A percentile compares a stretch with the other conserved stretches of the same genome.
Evolutionary conservation across 2,888 invertebrate species (phyloP).

Genomic region (Monochamus alternatus): DNA sequence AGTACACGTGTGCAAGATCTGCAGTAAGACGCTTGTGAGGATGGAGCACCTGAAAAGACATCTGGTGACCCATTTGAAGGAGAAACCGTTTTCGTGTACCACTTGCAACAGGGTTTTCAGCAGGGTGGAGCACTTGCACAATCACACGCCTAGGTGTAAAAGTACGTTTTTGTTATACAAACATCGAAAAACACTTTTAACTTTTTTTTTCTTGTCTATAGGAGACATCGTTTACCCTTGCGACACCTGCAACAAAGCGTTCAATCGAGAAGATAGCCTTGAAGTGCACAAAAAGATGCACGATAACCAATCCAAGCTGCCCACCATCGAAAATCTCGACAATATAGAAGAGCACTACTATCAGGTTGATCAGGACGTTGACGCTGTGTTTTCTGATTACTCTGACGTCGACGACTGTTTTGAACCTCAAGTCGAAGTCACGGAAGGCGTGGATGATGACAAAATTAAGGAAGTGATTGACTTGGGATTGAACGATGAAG

Average conservation of each 20-base stretch:
- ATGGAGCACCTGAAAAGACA: constrained; percentile 69
- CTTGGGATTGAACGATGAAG: constrained; percentile 14
- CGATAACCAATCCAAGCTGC: constrained; percentile 65
- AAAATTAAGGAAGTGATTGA: constrained; percentile 43
- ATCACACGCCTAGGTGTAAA: constrained; percentile 67
- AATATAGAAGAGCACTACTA: constrained; percentile 69
- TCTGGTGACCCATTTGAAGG: constrained; percentile 68
- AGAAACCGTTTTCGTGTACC: constrained; percentile 68
- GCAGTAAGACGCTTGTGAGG: constrained; percentile 68
- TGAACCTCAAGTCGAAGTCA: constrained; percentile 65
- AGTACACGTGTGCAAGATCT: constrained; percentile 69
- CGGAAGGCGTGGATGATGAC: constrained; percentile 54
- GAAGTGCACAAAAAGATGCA: constrained; percentile 68
- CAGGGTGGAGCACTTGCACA: constrained; percentile 67
- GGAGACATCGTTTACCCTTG: constrained; percentile 70
- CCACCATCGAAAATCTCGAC: constrained; percentile 68
- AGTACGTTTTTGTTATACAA: constrained; percentile 49
- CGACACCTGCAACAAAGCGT: constrained; percentile 71
- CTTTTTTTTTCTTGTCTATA: too few relatives aligned
- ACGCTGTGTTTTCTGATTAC: constrained; percentile 54
- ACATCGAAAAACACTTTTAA: too few relatives aligned
- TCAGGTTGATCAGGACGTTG: constrained; percentile 53
- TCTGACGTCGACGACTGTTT: constrained; percentile 59
- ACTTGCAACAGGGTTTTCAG: constrained; percentile 69
- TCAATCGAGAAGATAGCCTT: constrained; percentile 68